A percentile compares a stretch with the other conserved stretches of the same genome.
Conservation (phyloP, 2,888 invertebrate species). For the Gymnocheta viridis region DNA sequence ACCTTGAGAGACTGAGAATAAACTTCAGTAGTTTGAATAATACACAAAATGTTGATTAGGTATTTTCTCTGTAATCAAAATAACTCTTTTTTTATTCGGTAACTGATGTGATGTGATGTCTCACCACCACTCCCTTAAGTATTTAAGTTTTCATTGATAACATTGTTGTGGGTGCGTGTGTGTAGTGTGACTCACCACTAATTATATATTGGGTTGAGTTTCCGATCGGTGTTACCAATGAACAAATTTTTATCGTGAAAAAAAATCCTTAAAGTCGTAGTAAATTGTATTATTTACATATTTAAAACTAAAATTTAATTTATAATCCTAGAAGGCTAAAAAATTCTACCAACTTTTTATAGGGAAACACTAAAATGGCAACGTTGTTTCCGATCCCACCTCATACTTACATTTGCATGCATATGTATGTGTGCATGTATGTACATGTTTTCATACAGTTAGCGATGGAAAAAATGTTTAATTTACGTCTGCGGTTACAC, state of each 20-base stretch:
- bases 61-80: neutral
- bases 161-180: neutral
- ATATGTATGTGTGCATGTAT: neutral
- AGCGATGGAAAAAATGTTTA: neutral
- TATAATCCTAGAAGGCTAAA: neutral
- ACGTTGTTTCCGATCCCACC: neutral
- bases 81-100: neutral
- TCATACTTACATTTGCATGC: neutral
- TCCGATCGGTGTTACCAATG: neutral
- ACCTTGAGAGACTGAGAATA: neutral
- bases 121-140: neutral
- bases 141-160: slow-evolving; percentile 41
- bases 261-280: too few species aligned
- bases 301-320: neutral
- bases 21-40: neutral
- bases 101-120: slow-evolving; percentile 4
- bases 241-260: neutral
- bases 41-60: neutral
- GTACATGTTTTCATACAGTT: neutral
- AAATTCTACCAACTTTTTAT: neutral
- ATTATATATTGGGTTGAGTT: slow-evolving; percentile 4
- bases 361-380: neutral
- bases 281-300: too few species aligned
- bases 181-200: slow-evolving; percentile 36
- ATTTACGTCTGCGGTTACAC: too few species aligned